Evolutionary conservation across 37 sponge, comb jelly and placozoan species (phyloP), one percentile per base, ranked within the genome.

Genomic region (Chondrilla cf. caribensis): DNA sequence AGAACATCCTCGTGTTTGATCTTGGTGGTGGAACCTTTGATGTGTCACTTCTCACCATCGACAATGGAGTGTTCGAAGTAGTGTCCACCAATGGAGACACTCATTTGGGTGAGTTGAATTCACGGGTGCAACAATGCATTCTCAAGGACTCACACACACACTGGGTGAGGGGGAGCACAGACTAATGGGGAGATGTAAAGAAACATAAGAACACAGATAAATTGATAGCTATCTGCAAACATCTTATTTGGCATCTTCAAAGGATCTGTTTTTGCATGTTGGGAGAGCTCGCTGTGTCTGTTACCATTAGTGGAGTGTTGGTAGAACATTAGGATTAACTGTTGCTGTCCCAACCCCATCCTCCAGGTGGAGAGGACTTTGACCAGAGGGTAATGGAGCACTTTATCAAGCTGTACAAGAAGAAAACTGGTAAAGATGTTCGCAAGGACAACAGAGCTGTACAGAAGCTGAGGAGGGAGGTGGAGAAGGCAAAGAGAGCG

Each of bases 71-170:
- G 21, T 98, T 98, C 77, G 99, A 98, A 75, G 99, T 98, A 18
- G 91, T 98, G 32, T 94, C 99, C 40, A 98, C 99, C 21, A 98
- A 98, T 58, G 99, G 99, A 86, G 99, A 98, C 87, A 98, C 99
- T 72, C 99, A 98, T 84, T 82, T 98, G 39, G 98, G 87, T 85
- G 81, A 85, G 83, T n/a, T 22, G 17, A 21, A 7, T 2, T 11
- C 28, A 7, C 43, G 44, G 7, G 5, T 33, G 21, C 8, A 43
- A 7, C 80, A 14, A 6, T 47, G 51, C 51, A 14, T 47, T 11
- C 51, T 47, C 9, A 14, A 11, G 51, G 51, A 11, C 9, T 6
- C 11, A 11, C 11, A 47, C 51, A 47, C 11, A 47, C 51, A 47
- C 51, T 47, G n/a, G n/a, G n/a, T n/a, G n/a, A n/a, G n/a, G n/a